Evolutionary conservation across 2,888 invertebrate genomes (phyloP), one percentile per base, ranked within the genome.

Genomic region (Melanchra persicariae): DNA sequence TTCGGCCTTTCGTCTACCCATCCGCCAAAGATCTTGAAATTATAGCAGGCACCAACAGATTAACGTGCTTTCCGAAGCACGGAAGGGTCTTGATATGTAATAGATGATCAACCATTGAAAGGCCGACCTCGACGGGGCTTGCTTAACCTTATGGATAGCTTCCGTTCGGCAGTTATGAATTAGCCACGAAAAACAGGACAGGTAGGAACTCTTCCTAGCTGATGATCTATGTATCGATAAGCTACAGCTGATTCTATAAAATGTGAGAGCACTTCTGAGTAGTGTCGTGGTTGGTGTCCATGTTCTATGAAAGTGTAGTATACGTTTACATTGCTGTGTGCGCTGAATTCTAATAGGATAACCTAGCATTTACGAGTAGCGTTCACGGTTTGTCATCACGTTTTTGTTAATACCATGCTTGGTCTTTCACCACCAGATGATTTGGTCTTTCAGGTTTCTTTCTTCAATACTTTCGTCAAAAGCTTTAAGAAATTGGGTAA

Each of bases 161-260:
- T n/a, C n/a, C 19, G 3, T 47, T 19, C 9, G 45, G 45, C n/a
- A 15, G 51, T 81, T 64, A 71, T 45, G 7, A 45, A 17, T 4
- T 43, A 19, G 17, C n/a, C 2, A 45, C 45, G 45, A 47, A n/a
- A n/a, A n/a, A n/a, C n/a, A n/a, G n/a, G n/a, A n/a, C n/a, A n/a
- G n/a, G n/a, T n/a, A n/a, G n/a, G n/a, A 3, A 68, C 59, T 71
- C 64, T 74, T 78, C 75, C 76, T 65, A 58, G 61, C 6, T 65
- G 64, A 69, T 75, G 9, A 80, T 72, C 68, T 74, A 62, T 65
- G 10, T 19, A 61, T 70, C 66, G 66, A 83, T 74, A 76, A 70
- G 47, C 65, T 57, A 70, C 47, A 24, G 59, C 62, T 61, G 58
- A 83, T 51, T 52, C 60, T 69, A 64, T 43, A 68, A 68, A 63